Evolutionary conservation across 2,888 invertebrate species (phyloP).

Genomic region (Alentia gelatinosa): DNA sequence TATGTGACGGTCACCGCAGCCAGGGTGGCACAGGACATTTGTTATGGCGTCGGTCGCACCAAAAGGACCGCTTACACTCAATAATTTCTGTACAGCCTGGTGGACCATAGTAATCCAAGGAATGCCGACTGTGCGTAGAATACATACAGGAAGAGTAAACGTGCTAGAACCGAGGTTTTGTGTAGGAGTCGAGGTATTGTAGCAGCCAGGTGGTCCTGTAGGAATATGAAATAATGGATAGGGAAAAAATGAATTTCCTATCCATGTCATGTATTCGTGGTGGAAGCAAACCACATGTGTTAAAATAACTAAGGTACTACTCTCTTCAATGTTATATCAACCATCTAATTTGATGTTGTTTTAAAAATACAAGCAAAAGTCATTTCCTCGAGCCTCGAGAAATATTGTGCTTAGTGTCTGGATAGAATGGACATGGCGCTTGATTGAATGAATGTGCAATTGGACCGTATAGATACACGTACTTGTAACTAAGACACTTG

Average conservation of each 20-base stretch:
- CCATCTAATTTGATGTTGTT: background rate
- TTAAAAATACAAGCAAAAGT: constrained; percentile 1
- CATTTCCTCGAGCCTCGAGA: background rate
- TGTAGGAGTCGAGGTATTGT: too few relatives aligned
- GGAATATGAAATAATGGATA: too few relatives aligned
- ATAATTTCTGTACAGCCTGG: background rate
- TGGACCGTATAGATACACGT: background rate
- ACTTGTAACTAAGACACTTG: background rate
- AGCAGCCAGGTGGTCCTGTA: too few relatives aligned
- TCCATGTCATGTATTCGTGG: too few relatives aligned
- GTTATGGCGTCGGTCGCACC: background rate
- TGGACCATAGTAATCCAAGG: background rate
- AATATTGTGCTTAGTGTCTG: background rate
- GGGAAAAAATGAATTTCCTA: too few relatives aligned
- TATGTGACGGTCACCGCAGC: background rate
- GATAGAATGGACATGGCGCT: background rate
- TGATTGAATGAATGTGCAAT: constrained; percentile 16
- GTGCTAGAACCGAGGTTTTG: too few relatives aligned
- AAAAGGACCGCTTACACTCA: background rate
- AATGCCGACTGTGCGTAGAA: background rate
- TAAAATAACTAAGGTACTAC: background rate
- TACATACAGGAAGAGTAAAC: too few relatives aligned
- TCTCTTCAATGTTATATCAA: background rate
- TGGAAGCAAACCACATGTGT: background rate
- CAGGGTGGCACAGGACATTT: background rate